phyloP scores from a whole-genome alignment of 2,888 invertebrate species.

The Lydus trimaculatus region DNA sequence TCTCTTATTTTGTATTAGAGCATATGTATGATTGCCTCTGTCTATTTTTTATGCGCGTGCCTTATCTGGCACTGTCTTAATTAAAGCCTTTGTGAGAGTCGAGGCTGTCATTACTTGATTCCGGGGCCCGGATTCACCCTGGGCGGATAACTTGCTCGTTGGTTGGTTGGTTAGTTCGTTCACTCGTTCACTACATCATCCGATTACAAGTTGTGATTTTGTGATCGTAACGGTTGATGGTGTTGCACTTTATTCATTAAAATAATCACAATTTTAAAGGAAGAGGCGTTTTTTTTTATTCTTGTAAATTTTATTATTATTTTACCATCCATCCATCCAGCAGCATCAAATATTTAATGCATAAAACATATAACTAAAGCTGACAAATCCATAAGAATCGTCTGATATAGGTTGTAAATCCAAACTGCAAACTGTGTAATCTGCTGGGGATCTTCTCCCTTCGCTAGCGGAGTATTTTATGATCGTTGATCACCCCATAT shows the following conservation, averaged over 20 bases:
- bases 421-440: slow-evolving; percentile 59
- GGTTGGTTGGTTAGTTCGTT: not conserved
- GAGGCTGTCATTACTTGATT: slow-evolving; percentile 48
- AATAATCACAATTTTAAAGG: too few relatives aligned
- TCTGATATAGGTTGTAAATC: slow-evolving; percentile 57
- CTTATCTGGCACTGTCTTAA: slow-evolving; percentile 50
- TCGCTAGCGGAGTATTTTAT: slow-evolving; percentile 37
- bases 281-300: too few relatives aligned
- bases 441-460: slow-evolving; percentile 52
- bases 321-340: not conserved
- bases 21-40: slow-evolving; percentile 46
- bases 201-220: slow-evolving; percentile 21
- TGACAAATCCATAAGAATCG: slow-evolving; percentile 57
- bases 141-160: not conserved
- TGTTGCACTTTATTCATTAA: not conserved
- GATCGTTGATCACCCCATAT: slow-evolving; percentile 47
- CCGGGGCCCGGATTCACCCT: slow-evolving; percentile 24
- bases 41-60: slow-evolving; percentile 46
- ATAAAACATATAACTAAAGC: slow-evolving; percentile 54
- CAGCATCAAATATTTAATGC: slow-evolving; percentile 45
- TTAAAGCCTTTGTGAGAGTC: slow-evolving; percentile 49
- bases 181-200: slow-evolving; percentile 5
- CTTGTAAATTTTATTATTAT: not conserved
- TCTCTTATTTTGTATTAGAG: slow-evolving; percentile 21
- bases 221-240: not conserved